phyloP scores from a whole-genome alignment of 2,797 vertebrate genomes.

The Sebastes steindachneri region DNA sequence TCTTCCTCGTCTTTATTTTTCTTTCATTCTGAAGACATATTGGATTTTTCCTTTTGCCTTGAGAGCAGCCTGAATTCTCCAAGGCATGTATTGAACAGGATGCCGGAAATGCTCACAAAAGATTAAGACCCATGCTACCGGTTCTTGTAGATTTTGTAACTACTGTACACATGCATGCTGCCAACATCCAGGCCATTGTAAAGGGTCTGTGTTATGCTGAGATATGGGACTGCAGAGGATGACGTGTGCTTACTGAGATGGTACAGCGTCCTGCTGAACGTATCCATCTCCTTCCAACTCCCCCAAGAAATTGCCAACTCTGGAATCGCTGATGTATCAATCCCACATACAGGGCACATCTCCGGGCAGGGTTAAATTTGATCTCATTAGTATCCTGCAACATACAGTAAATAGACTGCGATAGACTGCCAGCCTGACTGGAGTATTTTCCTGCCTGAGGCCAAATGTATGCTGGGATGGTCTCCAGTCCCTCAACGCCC shows the following conservation, averaged over 20 bases:
- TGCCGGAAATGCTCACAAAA: neutral
- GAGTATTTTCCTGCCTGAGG: slow-evolving; percentile 1
- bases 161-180: neutral
- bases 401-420: neutral
- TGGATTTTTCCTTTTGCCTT: neutral
- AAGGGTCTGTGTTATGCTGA: neutral
- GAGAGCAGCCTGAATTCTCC: neutral
- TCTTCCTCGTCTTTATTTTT: neutral
- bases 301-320: neutral
- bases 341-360: neutral
- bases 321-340: slow-evolving; percentile 7
- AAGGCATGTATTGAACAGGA: neutral
- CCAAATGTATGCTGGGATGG: slow-evolving; percentile 7
- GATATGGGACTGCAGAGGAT: neutral
- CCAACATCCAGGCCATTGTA: neutral
- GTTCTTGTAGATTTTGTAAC: neutral
- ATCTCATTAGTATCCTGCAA: slow-evolving; percentile 26
- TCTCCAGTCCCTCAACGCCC: slow-evolving; percentile 1
- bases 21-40: neutral
- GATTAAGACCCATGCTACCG: neutral
- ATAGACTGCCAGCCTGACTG: neutral
- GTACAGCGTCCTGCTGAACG: neutral
- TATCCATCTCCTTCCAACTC: neutral
- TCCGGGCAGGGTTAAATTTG: slow-evolving; percentile 2
- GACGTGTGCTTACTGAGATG: neutral